Evolutionary conservation across 2,113 vertebrate genomes (phyloP).

Genomic region (Heteronetta atricapilla): DNA sequence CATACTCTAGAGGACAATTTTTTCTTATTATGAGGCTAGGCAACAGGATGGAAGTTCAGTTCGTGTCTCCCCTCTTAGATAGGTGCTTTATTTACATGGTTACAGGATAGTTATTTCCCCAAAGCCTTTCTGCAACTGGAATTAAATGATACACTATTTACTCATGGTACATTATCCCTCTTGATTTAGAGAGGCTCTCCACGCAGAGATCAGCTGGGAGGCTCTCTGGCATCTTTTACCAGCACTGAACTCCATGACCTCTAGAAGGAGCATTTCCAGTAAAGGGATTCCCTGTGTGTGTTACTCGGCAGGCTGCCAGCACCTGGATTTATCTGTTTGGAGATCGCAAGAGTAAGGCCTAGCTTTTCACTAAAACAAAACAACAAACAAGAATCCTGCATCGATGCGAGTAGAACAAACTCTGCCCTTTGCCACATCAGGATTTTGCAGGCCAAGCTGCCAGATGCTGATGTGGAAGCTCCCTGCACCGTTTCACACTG

Average conservation of each 20-base stretch:
- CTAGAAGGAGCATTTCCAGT: background rate
- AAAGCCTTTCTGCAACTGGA: background rate
- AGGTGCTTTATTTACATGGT: background rate
- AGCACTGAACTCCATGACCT: conserved; percentile 1
- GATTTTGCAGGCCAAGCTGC: no score
- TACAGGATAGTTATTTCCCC: background rate
- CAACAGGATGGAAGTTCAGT: background rate
- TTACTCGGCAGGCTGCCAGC: background rate
- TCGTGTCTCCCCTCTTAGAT: background rate
- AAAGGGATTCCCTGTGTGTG: background rate
- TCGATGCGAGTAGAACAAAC: accelerated
- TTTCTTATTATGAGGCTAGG: background rate
- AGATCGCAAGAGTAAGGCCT: background rate
- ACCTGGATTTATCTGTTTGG: background rate
- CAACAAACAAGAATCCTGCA: background rate
- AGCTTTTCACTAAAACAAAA: background rate
- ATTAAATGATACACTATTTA: conserved; percentile 24
- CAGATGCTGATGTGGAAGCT: background rate
- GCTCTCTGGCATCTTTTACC: background rate
- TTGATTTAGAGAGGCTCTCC: conserved; percentile 26
- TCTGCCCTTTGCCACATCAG: background rate
- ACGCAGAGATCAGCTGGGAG: background rate
- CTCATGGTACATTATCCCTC: background rate
- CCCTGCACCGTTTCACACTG: background rate
- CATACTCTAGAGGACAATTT: background rate